Percentiles rank a stretch among this genome's conserved stretches.
These are phyloP conservation scores for Eilema sororculum DNA, from an alignment of 2,888 invertebrate species.

Conservation along the genomic window DNA sequence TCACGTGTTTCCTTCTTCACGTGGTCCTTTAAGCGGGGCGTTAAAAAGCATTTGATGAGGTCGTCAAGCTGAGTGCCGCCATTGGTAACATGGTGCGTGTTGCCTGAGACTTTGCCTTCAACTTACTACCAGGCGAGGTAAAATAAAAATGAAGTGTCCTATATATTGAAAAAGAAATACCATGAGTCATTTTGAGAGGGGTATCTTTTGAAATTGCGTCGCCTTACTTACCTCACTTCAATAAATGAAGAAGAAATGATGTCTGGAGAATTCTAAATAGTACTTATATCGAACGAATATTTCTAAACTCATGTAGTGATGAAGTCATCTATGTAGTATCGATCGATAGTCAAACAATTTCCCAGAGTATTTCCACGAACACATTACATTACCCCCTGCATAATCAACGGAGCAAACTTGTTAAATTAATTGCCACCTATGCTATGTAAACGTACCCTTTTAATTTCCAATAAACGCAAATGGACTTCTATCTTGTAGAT, in stretches of 20 bases:
- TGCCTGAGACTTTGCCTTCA: too few relatives aligned
- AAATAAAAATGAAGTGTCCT: too few relatives aligned
- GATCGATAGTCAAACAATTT: conserved; percentile 27
- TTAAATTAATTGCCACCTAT: conserved; percentile 45
- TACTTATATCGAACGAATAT: neutral
- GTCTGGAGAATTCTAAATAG: neutral
- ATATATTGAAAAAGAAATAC: too few relatives aligned
- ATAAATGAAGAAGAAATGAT: neutral
- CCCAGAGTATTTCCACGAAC: conserved; percentile 27
- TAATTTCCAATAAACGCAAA: conserved; percentile 50
- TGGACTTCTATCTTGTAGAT: conserved; percentile 52
- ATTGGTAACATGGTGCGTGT: too few relatives aligned
- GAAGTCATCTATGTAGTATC: neutral
- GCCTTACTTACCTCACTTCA: neutral
- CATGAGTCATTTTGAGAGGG: too few relatives aligned
- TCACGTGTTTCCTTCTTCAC: too few relatives aligned
- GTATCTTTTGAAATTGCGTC: too few relatives aligned
- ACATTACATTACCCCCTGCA: conserved; percentile 15
- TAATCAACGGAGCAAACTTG: conserved; percentile 43
- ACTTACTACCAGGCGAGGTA: too few relatives aligned
- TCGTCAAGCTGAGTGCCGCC: too few relatives aligned
- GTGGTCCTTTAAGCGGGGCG: too few relatives aligned
- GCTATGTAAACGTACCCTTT: conserved; percentile 44
- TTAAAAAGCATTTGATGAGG: too few relatives aligned
- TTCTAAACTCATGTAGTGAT: neutral